These are phyloP conservation scores for Tipula vernalis DNA, from an alignment of 2,888 invertebrate genomes.

Conservation along the genomic window DNA sequence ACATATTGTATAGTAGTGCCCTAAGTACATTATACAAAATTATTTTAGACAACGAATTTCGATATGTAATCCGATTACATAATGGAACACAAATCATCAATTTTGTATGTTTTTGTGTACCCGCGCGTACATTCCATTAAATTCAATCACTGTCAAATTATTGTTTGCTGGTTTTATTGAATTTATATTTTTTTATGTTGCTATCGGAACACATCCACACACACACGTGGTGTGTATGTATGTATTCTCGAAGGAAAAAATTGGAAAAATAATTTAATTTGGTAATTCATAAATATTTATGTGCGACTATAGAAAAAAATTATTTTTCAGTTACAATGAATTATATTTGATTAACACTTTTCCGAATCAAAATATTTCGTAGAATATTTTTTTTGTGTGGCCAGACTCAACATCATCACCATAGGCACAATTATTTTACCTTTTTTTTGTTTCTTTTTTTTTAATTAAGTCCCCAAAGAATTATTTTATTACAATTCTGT, in stretches of 20 bases:
- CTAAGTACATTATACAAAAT: background rate
- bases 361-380: background rate
- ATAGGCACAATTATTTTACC: background rate
- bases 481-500: background rate
- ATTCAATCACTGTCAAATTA: slow-evolving; percentile 4
- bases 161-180: background rate
- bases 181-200: background rate
- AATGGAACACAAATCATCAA: background rate
- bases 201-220: background rate
- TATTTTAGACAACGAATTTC: background rate
- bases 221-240: background rate
- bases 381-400: background rate
- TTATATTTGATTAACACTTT: background rate
- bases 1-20: background rate
- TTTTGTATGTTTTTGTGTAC: background rate
- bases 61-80: background rate
- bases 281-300: background rate
- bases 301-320: background rate
- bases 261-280: background rate
- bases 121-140: background rate
- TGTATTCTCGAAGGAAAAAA: background rate
- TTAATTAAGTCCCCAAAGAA: background rate
- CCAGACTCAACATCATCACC: background rate
- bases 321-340: too few relatives aligned
- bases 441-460: background rate